Evolutionary conservation across 2,797 vertebrate species (phyloP), one percentile per base, ranked within the genome.

Genomic region (Diceros bicornis): DNA sequence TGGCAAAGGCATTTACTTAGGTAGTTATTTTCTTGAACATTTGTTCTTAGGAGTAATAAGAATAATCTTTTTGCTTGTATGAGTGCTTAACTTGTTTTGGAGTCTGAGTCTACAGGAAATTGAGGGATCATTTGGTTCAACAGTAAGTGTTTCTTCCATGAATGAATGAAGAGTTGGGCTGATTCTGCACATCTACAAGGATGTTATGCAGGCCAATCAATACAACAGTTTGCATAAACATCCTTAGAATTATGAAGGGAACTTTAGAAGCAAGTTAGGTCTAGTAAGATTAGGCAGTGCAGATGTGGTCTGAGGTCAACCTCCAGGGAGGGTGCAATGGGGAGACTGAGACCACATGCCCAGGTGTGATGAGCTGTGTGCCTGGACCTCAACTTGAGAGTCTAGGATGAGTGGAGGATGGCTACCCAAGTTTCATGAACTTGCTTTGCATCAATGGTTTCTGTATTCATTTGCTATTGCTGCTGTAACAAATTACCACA

Each of bases 1-100:
- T 78, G 18, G 18, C 32, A 92, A 74, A 91, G 34, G 23, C 20
- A 27, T 92, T 97, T 95, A 66, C 25, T 68, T 52, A 61, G 41
- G 21, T 57, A 77, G 13, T 74, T 66, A 37, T 90, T 90, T 92
- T 88, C 55, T 93, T 86, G 25, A 75, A 69, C 62, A 69, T 69
- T 95, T 44, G 17, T n/a, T 69, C 25, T 91, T 57, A 41, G 32
- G 95, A 86, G 52, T 93, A 92, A 72, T 89, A 68, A 21, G 25
- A 81, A 17, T 62, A 74, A 64, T 44, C 18, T 92, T 71, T 88
- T 79, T 20, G 32, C 7, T 77, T 61, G 17, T 34, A 1, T 32
- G 21, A 44, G 25, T 52, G 47, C 47, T 83, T 57, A 81, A 25
- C 29, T 92, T 74, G 21, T 57, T 75, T 79, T 50, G 10, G 4